Conservation (phyloP, 2,113 vertebrate species). For the Bucco capensis region DNA sequence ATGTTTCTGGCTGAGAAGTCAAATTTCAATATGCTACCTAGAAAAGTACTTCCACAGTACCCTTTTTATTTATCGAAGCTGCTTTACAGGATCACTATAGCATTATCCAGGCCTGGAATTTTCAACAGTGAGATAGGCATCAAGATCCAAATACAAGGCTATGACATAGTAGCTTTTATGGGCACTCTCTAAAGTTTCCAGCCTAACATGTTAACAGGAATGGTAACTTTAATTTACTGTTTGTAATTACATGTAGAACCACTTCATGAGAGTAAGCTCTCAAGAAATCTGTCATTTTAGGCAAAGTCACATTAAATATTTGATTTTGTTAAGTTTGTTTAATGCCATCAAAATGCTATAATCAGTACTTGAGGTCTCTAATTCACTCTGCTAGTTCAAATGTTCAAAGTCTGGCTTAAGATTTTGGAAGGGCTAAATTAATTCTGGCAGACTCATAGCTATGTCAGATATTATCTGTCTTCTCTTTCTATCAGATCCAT, state of each 20-base stretch:
- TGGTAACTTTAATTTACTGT: neutral
- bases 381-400: neutral
- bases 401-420: slow-evolving; percentile 11
- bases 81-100: neutral
- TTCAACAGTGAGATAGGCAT: neutral
- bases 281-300: neutral
- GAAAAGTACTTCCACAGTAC: neutral
- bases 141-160: neutral
- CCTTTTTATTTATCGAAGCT: neutral
- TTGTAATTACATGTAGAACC: neutral
- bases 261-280: neutral
- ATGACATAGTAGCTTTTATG: neutral
- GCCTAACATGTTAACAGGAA: neutral
- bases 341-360: neutral
- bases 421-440: slow-evolving; percentile 20
- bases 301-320: neutral
- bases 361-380: neutral
- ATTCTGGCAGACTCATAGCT: neutral
- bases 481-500: slow-evolving; percentile 24
- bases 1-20: neutral
- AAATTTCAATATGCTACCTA: neutral
- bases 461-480: slow-evolving; percentile 23
- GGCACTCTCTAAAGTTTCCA: neutral
- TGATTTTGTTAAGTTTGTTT: neutral
- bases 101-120: neutral